Percentiles rank a stretch among this genome's conserved stretches.
These are phyloP conservation scores for Elaphurus davidianus DNA, from an alignment of 2,113 vertebrate species.

Conservation along the genomic window DNA sequence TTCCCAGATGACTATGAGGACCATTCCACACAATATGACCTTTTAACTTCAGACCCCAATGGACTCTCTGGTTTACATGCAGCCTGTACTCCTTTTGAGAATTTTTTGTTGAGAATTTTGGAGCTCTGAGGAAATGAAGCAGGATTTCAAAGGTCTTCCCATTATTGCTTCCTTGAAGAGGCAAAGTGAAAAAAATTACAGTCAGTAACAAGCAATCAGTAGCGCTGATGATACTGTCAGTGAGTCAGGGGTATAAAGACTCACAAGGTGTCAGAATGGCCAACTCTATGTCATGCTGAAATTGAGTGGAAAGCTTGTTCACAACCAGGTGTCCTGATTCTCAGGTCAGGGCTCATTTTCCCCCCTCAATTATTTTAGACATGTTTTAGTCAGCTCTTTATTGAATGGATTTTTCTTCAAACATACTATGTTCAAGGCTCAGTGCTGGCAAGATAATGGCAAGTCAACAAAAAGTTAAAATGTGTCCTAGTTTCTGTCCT, in stretches of 20 bases:
- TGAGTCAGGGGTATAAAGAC: not conserved
- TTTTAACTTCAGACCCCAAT: conserved; percentile 64
- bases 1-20: conserved; percentile 68
- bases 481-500: not conserved
- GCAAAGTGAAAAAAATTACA: not conserved
- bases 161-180: not conserved
- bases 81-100: conserved; percentile 38
- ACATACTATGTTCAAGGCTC: not conserved
- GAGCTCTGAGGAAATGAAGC: conserved; percentile 20
- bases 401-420: not conserved
- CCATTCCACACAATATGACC: conserved; percentile 65
- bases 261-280: not conserved
- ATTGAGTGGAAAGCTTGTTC: not conserved
- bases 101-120: conserved; percentile 47
- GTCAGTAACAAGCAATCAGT: not conserved
- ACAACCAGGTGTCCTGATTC: not conserved
- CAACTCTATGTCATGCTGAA: not conserved
- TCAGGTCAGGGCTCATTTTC: not conserved
- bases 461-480: not conserved
- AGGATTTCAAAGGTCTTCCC: conserved; percentile 42
- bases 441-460: not conserved
- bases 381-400: not conserved
- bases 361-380: not conserved
- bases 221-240: not conserved
- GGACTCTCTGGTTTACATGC: conserved; percentile 17